Base-by-base conservation (phyloP, 1,140 invertebrate genomes). In the Chrysomallon squamiferum region DNA sequence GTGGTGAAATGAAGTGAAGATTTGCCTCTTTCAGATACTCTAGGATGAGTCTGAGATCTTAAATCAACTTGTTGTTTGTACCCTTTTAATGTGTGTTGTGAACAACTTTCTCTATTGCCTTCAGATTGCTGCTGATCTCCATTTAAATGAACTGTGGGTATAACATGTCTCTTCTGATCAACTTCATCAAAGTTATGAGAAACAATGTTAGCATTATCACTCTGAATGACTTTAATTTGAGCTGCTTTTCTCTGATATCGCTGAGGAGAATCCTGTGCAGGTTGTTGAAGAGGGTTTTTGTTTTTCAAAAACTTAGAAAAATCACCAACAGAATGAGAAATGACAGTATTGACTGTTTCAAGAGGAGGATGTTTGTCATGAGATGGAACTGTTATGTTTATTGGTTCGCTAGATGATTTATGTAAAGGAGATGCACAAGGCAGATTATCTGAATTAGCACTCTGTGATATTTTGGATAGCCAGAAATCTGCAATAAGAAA, bases 401-500 rank as follows among this genome's bases (percentile, higher is more conserved):
- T 80, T 56, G 80, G 80, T 60, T 82, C 80, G 73, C 80, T 82
- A 27, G 50, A 72, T 9, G 80, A 80, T 66, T 80, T 82, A 52
- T 82, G 78, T 43, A 80, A 60, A 49, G 25, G 29, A 2, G 57
- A 13, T 4, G 66, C 93, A 89, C 93, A 93, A 94, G 85, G 49
- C 32, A 68, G 33, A 29, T 62, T 65, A 18, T 58, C 60, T 29
- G 50, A 30, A 30, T 59, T 72, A 25, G 60, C 65, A 22, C 74
- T 92, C 91, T 30, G 91, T 9, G 71, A 68, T 41, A 68, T 20
- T 32, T 59, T 91, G 81, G 95, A 95, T 63, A 93, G 90, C 94
- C 94, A 96, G 86, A 94, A 94, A 86, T 94, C 93, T 89, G 77
- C 5, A 83, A 83, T 64, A 47, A 59, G 59, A 50, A 3, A 11